Base-by-base conservation (phyloP, 2,113 vertebrate genomes). In the Ochotona curzoniae region DNA sequence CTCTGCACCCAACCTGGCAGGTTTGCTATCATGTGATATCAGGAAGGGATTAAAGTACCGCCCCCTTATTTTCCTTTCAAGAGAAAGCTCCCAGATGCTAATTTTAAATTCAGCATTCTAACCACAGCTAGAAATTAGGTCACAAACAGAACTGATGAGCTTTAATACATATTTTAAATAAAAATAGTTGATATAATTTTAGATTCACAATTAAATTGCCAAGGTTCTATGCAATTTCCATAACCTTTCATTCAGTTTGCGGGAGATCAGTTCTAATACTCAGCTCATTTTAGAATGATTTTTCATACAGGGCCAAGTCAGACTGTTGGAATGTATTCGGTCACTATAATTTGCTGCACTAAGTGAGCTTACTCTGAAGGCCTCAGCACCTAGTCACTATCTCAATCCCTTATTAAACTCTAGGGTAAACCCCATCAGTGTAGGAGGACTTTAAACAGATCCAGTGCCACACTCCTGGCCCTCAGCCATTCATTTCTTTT, bases 151-250 rank as follows among this genome's bases (percentile, higher is more conserved):
- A 21, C 66, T 15, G 7, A 14, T 63, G 64, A 57, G 67, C 64
- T 93, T 64, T 74, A 84, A 63, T 86, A 91, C 83, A 70, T 66
- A 35, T 35, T 81, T n/a, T 70, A n/a, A 86, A 84, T 71, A 66
- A 84, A 25, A 7, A 44, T 64, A 63, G 86, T 47, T 80, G 30
- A 73, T 87, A 89, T 81, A 73, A 91, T 83, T 94, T 83, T 87
- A 83, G 17, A 73, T 67, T 67, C 79, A 28, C 7, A 66, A 60
- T 60, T 84, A 83, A 49, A 10, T 83, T 88, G 17, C 8, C 32
- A 17, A 78, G 44, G 28, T 30, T 64, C 63, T 1, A 38, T 20
- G 66, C 10, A n/a, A 8, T 38, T 87, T 51, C 15, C n/a, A 2
- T 30, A n/a, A 74, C 13, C 14, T 12, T 57, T 25, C 8, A 30